Conservation (phyloP, 37 sponge, comb jelly and placozoan species). For the Ianthella basta region DNA sequence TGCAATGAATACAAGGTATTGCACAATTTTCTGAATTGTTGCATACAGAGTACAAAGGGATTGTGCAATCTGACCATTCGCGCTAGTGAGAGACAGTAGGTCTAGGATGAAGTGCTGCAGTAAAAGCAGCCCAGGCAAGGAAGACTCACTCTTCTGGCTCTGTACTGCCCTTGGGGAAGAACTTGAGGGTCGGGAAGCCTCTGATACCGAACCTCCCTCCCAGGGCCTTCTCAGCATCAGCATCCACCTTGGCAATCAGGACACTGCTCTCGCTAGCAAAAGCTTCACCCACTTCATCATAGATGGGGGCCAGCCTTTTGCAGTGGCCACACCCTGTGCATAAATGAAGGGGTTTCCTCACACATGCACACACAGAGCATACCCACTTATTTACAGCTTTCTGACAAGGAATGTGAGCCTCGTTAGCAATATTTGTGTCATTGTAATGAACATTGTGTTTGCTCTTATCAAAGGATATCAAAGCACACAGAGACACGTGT, state of each 20-base stretch:
- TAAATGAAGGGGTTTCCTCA: not conserved
- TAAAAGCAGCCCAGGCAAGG: too few relatives aligned
- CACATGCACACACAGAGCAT: not conserved
- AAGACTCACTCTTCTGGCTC: conserved; percentile 85
- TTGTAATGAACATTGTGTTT: too few relatives aligned
- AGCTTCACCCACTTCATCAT: conserved; percentile 89
- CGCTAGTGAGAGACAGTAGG: too few relatives aligned
- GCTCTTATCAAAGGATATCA: too few relatives aligned
- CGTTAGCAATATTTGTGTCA: too few relatives aligned
- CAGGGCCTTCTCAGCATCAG: conserved; percentile 77
- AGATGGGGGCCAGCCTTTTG: conserved; percentile 90
- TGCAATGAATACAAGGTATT: too few relatives aligned
- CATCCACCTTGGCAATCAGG: conserved; percentile 93
- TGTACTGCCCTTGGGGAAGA: conserved; percentile 92
- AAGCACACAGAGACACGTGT: too few relatives aligned
- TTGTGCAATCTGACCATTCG: too few relatives aligned
- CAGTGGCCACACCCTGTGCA: conserved; percentile 97
- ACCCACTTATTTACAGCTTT: not conserved
- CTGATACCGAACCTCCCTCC: conserved; percentile 83
- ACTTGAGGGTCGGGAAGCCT: conserved; percentile 96
- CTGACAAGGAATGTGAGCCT: not conserved
- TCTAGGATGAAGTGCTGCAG: too few relatives aligned
- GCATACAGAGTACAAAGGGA: too few relatives aligned
- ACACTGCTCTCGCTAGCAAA: conserved; percentile 73
- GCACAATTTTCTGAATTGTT: too few relatives aligned